Evolutionary conservation across 2,113 vertebrate species (phyloP).

Genomic region (Carassius gibelio): DNA sequence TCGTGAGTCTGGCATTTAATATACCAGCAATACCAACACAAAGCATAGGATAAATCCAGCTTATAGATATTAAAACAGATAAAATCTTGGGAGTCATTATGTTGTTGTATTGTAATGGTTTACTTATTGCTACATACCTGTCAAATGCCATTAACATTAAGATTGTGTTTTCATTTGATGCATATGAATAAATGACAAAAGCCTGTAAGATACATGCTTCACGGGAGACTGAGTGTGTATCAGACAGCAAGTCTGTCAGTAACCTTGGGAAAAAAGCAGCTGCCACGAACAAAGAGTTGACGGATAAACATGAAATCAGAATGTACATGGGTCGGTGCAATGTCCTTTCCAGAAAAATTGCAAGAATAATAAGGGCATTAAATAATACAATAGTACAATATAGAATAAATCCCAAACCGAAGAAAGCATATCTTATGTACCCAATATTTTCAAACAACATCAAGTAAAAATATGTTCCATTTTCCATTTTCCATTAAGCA

Average conservation of each 20-base stretch:
- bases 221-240: constrained; percentile 67
- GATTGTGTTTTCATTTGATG: constrained; percentile 74
- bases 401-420: too few relatives aligned
- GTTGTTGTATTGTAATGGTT: constrained; percentile 70
- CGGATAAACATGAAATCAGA: too few relatives aligned
- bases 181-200: constrained; percentile 72
- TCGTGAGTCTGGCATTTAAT: constrained; percentile 58
- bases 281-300: too few relatives aligned
- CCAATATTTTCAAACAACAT: too few relatives aligned
- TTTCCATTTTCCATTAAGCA: too few relatives aligned
- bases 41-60: constrained; percentile 58
- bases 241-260: constrained; percentile 64
- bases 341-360: too few relatives aligned
- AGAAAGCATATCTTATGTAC: too few relatives aligned
- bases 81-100: constrained; percentile 65
- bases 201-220: constrained; percentile 68
- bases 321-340: too few relatives aligned
- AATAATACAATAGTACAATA: too few relatives aligned
- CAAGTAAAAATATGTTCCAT: too few relatives aligned
- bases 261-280: constrained; percentile 33
- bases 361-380: too few relatives aligned
- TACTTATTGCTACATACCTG: constrained; percentile 73
- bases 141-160: constrained; percentile 77
- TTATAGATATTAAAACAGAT: constrained; percentile 37
- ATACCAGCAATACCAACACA: constrained; percentile 54